Base-by-base conservation (phyloP, 2,113 vertebrate genomes). In the Madoqua kirkii region DNA sequence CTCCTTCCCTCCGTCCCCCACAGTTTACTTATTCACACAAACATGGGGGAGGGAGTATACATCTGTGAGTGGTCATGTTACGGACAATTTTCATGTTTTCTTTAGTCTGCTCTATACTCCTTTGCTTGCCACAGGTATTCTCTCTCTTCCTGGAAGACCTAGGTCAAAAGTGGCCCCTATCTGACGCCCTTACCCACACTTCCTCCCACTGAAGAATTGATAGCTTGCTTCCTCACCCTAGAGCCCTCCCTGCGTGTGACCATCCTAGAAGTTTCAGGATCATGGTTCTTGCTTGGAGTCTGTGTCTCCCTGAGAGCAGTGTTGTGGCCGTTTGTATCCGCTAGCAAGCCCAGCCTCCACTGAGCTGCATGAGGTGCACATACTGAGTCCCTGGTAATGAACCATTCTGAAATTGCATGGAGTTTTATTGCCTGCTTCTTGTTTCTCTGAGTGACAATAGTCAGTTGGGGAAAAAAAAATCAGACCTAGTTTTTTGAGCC, bases 31-130 rank as follows among this genome's bases (percentile, higher is more conserved):
- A 82, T 52, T 82, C 79, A 25, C 50, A 54, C 33, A 83, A 8
- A 83, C 1, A 0, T 54, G 3, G 11, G 6, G 21, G 12, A 82
- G 50, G 3, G 33, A 2, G 3, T 36, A 11, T 36, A n/a, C 50
- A 1, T 81, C 31, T 52, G 43, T 50, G 48, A 81, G 78, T 81
- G 48, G 31, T 52, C 17, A 52, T 52, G 29, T 82, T 52, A 52
- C 9, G 1, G 29, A 12, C 1, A 31, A 13, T 55, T 54, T 55
- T 55, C 21, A 14, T 5, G 21, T 83, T 55, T 83, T 83, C 50
- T 83, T 83, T 55, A 15, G 50, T 55, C 50, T 36, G 11, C 81
- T 83, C 19, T 55, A 15, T 83, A 36, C 50, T 36, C 12, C 33
- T 55, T 25, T 54, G 12, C 36, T 52, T 83, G 50, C 50, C 33